phyloP scores from a whole-genome alignment of 1,140 invertebrate genomes.

The Delia radicum region DNA sequence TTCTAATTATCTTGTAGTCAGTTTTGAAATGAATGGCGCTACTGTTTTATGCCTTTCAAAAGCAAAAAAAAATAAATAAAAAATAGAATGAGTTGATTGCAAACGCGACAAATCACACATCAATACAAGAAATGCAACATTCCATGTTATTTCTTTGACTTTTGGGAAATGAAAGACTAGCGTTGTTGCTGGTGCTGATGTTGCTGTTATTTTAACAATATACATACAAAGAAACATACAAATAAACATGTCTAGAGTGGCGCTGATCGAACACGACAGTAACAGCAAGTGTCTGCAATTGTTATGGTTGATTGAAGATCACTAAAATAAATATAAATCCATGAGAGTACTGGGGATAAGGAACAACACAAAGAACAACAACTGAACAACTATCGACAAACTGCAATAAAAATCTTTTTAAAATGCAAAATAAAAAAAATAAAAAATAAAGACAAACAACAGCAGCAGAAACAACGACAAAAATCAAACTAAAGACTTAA shows the following conservation, averaged over 20 bases:
- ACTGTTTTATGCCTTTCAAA: background rate
- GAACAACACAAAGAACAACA: background rate
- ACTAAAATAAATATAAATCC: background rate
- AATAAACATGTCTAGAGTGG: constrained; percentile 8
- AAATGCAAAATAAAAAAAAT: background rate
- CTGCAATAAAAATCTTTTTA: constrained; percentile 4
- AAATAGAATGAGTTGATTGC: background rate
- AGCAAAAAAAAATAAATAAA: background rate
- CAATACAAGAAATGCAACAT: constrained; percentile 15
- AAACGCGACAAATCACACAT: constrained; percentile 20
- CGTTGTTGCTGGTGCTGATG: background rate
- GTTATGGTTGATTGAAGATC: constrained; percentile 25
- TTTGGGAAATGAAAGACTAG: background rate
- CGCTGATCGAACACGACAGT: constrained; percentile 22
- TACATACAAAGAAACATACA: background rate
- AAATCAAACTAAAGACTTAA: background rate
- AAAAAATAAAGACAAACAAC: background rate
- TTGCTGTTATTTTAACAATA: background rate
- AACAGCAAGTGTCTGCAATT: constrained; percentile 25
- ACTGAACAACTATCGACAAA: background rate
- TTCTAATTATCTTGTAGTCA: constrained; percentile 5
- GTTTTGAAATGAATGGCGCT: constrained; percentile 10
- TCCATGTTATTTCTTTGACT: constrained; percentile 10
- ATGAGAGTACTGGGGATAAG: constrained; percentile 1
- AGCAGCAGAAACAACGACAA: background rate